Conservation (phyloP, 35 echinoderm and acorn worm genomes). For the Acanthaster planci region DNA sequence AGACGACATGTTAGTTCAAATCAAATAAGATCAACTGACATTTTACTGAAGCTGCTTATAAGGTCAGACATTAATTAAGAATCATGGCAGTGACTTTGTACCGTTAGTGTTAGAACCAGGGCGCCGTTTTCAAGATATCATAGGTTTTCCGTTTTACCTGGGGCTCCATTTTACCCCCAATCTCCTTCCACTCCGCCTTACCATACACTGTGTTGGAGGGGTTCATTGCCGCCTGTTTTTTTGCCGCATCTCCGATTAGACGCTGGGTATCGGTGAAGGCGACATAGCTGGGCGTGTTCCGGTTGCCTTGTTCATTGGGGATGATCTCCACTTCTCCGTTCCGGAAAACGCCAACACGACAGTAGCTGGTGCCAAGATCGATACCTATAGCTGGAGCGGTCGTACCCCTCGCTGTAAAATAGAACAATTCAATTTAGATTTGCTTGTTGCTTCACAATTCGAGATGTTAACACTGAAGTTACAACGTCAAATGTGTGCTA, state of each 20-base stretch:
- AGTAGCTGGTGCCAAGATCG: constrained; percentile 93
- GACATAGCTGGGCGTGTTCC: constrained; percentile 84
- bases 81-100: too few relatives aligned
- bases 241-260: constrained; percentile 85
- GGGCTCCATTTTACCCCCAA: neutral
- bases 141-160: too few relatives aligned
- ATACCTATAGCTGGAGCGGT: constrained; percentile 74
- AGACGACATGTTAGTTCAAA: too few relatives aligned
- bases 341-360: constrained; percentile 82
- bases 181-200: neutral
- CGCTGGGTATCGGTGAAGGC: constrained; percentile 86
- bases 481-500: too few relatives aligned
- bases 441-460: neutral
- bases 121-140: too few relatives aligned
- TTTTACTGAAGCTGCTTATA: too few relatives aligned
- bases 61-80: too few relatives aligned
- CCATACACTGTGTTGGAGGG: constrained; percentile 85
- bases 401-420: neutral
- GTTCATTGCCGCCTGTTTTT: constrained; percentile 86
- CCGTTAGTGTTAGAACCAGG: too few relatives aligned
- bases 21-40: too few relatives aligned
- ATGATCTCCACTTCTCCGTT: constrained; percentile 93
- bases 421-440: neutral
- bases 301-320: constrained; percentile 86
- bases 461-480: too few relatives aligned